Percentiles rank a stretch among this genome's conserved stretches.
Evolutionary conservation across 2,113 vertebrate species (phyloP).

Genomic region (Dipodomys spectabilis): DNA sequence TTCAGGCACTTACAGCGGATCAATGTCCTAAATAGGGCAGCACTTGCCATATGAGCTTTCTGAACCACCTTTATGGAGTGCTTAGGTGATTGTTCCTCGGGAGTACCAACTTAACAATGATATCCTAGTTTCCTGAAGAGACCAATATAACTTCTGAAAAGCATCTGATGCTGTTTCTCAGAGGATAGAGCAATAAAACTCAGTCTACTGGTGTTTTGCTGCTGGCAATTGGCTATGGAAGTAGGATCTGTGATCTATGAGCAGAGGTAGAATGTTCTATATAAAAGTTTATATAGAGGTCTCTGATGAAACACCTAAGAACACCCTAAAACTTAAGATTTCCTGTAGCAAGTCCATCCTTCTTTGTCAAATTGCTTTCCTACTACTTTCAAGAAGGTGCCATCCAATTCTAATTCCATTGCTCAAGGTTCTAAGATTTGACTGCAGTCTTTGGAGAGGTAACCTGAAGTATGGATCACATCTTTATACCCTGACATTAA

Average conservation of each 20-base stretch:
- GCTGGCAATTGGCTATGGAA: background rate
- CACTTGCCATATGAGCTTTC: background rate
- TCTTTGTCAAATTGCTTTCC: background rate
- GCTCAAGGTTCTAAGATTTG: background rate
- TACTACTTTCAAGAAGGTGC: background rate
- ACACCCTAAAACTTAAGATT: constrained; percentile 48
- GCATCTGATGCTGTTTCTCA: constrained; percentile 1
- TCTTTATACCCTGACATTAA: background rate
- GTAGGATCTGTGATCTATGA: background rate
- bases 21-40: constrained; percentile 52
- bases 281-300: constrained; percentile 48
- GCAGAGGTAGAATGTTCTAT: constrained; percentile 24
- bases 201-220: constrained; percentile 13
- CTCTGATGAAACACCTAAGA: constrained; percentile 45
- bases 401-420: background rate
- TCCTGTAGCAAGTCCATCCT: background rate
- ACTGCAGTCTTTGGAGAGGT: background rate
- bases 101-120: constrained; percentile 14
- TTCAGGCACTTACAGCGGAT: constrained; percentile 58
- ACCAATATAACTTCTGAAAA: constrained; percentile 39
- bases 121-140: constrained; percentile 19
- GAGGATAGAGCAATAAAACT: constrained; percentile 27
- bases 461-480: background rate
- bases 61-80: background rate
- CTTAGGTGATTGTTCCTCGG: constrained; percentile 9